Evolutionary conservation across 2,113 vertebrate genomes (phyloP).

Genomic region (Ranitomeya imitator): DNA sequence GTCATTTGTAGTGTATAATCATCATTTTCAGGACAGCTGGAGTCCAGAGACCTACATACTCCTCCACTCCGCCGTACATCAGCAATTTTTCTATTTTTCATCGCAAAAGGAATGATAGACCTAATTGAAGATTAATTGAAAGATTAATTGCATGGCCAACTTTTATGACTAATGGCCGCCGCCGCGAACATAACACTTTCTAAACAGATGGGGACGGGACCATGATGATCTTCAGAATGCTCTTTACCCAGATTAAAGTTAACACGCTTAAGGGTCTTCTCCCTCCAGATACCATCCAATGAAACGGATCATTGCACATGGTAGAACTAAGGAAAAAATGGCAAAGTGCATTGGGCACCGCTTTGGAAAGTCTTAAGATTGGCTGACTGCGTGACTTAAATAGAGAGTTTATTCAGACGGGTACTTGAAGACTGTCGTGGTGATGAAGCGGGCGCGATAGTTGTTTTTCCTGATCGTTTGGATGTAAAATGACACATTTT

Average conservation of each 20-base stretch:
- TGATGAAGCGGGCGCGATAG: neutral
- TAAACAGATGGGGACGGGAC: conserved; percentile 38
- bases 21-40: conserved; percentile 70
- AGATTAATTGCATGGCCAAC: conserved; percentile 70
- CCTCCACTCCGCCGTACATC: conserved; percentile 68
- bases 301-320: conserved; percentile 18
- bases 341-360: neutral
- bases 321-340: neutral
- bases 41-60: conserved; percentile 69
- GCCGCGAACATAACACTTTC: conserved; percentile 22
- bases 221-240: conserved; percentile 32
- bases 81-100: conserved; percentile 73
- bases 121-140: conserved; percentile 76
- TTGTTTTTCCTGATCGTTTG: neutral
- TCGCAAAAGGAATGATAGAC: conserved; percentile 71
- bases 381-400: neutral
- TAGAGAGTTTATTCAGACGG: neutral
- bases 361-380: neutral
- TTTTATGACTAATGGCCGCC: conserved; percentile 51
- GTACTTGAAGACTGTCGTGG: neutral
- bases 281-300: conserved; percentile 35
- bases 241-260: conserved; percentile 33
- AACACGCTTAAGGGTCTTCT: conserved; percentile 26
- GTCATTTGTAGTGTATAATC: conserved; percentile 66
- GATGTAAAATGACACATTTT: neutral